Evolutionary conservation across 2,888 invertebrate genomes (phyloP), one percentile per base, ranked within the genome.

Genomic region (Drosophila testacea): DNA sequence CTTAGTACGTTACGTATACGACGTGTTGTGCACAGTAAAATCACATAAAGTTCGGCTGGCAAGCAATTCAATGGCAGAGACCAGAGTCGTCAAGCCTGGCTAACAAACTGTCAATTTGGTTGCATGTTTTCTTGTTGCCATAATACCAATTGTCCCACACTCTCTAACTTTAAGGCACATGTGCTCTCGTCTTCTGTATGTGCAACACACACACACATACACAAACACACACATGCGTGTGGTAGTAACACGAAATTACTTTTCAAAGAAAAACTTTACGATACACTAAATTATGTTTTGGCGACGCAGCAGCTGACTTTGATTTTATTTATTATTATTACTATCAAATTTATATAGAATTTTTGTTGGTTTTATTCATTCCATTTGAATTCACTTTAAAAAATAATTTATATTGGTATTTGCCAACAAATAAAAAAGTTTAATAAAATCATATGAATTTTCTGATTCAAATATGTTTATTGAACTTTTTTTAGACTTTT

Each of bases 91-190:
- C 67, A 68, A 59, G 50, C 32, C 34, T 6, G 54, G 22, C 62
- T 76, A 72, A 55, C 61, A 71, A 75, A 65, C 64, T 76, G 76
- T 76, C 75, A 72, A 71, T 71, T 75, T 67, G 67, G 39, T 59
- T 71, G 66, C 63, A 75, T 54, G 70, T 39, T 66, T 48, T 47
- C 56, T 48, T 65, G 41, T 27, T 59, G 13, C 60, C 46, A 56
- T 50, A 27, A 36, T 51, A 47, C 46, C 62, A 63, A 63, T 48
- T 63, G 54, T 55, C 16, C 44, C 52, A 60, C 56, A 55, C 67
- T 27, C 7, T 22, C 22, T 22, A 22, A 16, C 11, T 55, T 42
- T 1, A 9, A 6, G 30, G 36, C 34, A 51, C 51, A 67, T 42
- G n/a, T 60, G 47, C 27, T 47, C 11, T 36, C 11, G 11, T 6